Evolutionary conservation across 2,113 vertebrate genomes (phyloP), one percentile per base, ranked within the genome.

Genomic region (Amblyopsis rosae): DNA sequence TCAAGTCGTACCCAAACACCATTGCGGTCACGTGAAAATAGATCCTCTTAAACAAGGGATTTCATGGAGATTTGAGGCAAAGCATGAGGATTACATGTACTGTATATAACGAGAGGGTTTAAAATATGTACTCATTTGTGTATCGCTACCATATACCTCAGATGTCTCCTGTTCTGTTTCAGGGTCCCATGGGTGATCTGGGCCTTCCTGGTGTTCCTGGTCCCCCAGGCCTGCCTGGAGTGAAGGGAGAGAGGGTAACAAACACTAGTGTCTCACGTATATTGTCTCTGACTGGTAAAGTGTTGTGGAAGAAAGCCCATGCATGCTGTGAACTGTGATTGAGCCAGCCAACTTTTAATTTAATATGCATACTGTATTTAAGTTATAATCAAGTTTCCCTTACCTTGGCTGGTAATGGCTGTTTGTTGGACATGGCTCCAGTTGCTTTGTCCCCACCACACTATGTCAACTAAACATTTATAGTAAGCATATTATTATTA

Each of bases 121-220:
- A 1, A 41, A 41, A 41, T 41, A 8, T 5, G 7, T 3, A 12
- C 53, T 51, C 19, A 53, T 54, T 63, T 67, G 53, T 68, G 47
- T 32, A 12, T 19, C 70, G 9, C 26, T 26, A 26, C 26, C 2
- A 56, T 10, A 16, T 17, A 16, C 55, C 48, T 32, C 3, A 32
- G 45, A 57, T 59, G 15, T 72, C 55, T 45, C 16, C 0, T 73
- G 12, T 73, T 69, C 51, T 75, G 15, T 88, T 79, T 78, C 80
- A 98, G 96, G 96, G 96, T 84, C 73, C 94, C 48, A 90, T 92
- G 82, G 96, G 98, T 59, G 95, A 93, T 73, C 94, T 94, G 17
- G 97, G 97, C 35, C 94, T 98, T 59, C 93, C 95, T 69, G 97
- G 97, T 76, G 78, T 98, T 56, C 95, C 97, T 60, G 97, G 96